Percentiles rank a stretch among this genome's conserved stretches.
Evolutionary conservation across 2,888 invertebrate genomes (phyloP).

Genomic region (Pyrgus malvae): DNA sequence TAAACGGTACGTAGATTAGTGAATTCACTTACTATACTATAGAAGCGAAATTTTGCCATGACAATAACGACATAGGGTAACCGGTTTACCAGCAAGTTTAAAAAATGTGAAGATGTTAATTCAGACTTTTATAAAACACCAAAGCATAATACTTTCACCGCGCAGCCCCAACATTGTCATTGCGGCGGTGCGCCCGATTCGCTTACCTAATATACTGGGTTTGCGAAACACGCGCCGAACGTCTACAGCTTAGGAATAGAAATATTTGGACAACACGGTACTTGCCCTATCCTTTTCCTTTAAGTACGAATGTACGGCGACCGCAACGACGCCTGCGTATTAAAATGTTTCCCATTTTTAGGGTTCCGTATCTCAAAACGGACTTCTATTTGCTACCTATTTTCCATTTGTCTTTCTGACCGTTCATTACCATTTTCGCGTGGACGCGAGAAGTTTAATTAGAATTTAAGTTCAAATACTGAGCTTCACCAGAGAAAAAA

Average conservation of each 20-base stretch:
- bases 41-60: constrained; percentile 1
- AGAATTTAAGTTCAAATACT: no score
- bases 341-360: not conserved
- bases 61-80: constrained; percentile 2
- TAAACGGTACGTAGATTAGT: no score
- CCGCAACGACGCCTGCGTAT: not conserved
- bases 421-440: no score
- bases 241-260: constrained; percentile 46
- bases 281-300: constrained; percentile 29
- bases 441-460: no score
- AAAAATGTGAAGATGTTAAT: constrained; percentile 19
- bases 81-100: constrained; percentile 8
- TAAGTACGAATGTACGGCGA: not conserved
- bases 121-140: constrained; percentile 37
- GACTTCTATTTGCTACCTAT: no score
- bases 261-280: constrained; percentile 37
- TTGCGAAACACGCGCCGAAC: constrained; percentile 66
- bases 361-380: not conserved
- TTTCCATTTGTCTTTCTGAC: not conserved
- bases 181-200: constrained; percentile 60
- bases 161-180: constrained; percentile 63
- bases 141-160: constrained; percentile 69
- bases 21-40: not conserved
- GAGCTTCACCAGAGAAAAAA: no score
- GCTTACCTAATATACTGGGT: constrained; percentile 68